phyloP scores from a whole-genome alignment of 2,113 vertebrate species.

The Prionailurus bengalensis region DNA sequence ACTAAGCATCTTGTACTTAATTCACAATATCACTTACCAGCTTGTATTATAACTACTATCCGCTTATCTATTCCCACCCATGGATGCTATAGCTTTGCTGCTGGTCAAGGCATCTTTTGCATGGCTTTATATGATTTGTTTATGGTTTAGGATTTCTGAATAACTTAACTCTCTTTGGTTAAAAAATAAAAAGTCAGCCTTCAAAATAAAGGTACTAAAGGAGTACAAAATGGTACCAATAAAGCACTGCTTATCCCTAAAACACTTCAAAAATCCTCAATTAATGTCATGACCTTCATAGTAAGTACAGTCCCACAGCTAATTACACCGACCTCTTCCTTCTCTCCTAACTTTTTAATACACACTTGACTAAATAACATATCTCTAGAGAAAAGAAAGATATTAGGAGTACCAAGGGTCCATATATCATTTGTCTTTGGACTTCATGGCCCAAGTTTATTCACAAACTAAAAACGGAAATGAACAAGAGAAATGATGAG shows the following conservation, averaged over 20 bases:
- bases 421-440: slow-evolving; percentile 47
- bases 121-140: slow-evolving; percentile 22
- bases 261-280: neutral
- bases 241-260: neutral
- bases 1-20: neutral
- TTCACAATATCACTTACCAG: neutral
- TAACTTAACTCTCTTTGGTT: slow-evolving; percentile 2
- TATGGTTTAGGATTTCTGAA: slow-evolving; percentile 23
- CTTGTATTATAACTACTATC: neutral
- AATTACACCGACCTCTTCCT: neutral
- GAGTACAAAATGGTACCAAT: neutral
- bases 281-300: slow-evolving; percentile 1
- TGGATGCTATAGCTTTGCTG: neutral
- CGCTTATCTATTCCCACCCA: neutral
- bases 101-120: neutral
- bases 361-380: slow-evolving; percentile 50
- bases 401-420: neutral
- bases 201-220: slow-evolving; percentile 20
- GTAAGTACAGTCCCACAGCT: neutral
- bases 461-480: slow-evolving; percentile 71
- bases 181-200: neutral
- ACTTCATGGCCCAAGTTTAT: slow-evolving; percentile 18
- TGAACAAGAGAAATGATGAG: slow-evolving; percentile 56
- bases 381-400: slow-evolving; percentile 3
- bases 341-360: neutral